Base-by-base conservation (phyloP, 2,888 invertebrate genomes). In the Phyto melanocephala region DNA sequence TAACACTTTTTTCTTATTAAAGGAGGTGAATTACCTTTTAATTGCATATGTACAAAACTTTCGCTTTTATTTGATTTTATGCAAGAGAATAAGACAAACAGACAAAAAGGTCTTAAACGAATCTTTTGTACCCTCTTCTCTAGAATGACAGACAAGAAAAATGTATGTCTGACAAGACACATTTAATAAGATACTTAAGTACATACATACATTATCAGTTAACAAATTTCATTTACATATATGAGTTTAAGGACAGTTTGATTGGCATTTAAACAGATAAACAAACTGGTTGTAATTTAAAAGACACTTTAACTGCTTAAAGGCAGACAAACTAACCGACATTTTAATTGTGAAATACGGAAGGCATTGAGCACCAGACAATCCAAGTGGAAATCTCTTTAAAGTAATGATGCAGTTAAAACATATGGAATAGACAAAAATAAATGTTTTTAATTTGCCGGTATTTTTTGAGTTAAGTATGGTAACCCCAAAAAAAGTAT, bases 41-140 rank as follows among this genome's bases (percentile, higher is more conserved):
- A 63, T 77, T 54, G 42, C 45, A 24, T 24, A 47, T 20, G 2
- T 28, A 62, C 22, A 63, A 54, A 62, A 81, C 81, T 81, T 74
- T 81, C 77, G 72, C 72, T 81, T 81, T 81, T 67, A 54, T 63
- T 76, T 17, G 22, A 28, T 58, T 54, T 68, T 7, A 24, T 70
- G 65, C 11, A 50, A 76, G 13, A 45, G 17, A 72, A 6, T 5
- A 28, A 28, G 28, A 28, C 28, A 28, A 28, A 28, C 6, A 5
- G 3, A 58, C 11, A 20, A 42, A 28, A 45, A 45, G n/a, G 33
- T 54, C 20, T 54, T n/a, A 40, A 24, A 62, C 60, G 60, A 62
- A 42, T 22, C 22, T 4, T 2, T 4, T 22, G 8, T 42, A 62
- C 60, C 40, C 60, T 35, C 8, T 50, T 5, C 13, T 15, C 2